Conservation (phyloP, 2,113 vertebrate genomes). For the Phaethornis superciliosus region DNA sequence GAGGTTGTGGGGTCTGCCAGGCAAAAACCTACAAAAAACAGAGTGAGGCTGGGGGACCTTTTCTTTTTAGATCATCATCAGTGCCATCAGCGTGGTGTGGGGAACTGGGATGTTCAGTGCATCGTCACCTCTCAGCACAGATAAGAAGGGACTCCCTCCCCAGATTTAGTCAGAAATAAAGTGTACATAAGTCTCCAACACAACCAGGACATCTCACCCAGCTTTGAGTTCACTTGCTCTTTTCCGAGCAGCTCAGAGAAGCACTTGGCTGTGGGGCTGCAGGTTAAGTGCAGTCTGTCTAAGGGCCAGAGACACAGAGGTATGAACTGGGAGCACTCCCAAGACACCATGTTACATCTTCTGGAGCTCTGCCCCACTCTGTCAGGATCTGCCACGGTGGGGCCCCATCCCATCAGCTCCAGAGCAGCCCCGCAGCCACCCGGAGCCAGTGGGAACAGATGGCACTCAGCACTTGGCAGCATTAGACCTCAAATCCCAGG, state of each 20-base stretch:
- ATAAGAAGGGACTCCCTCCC: rapidly evolving
- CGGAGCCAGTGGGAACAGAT: constrained; percentile 54
- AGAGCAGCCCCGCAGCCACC: background rate
- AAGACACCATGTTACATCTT: constrained; percentile 10
- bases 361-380: constrained; percentile 37
- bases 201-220: background rate
- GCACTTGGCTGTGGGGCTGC: background rate
- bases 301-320: background rate
- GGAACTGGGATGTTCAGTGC: background rate
- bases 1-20: background rate
- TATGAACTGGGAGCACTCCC: constrained; percentile 53
- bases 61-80: background rate
- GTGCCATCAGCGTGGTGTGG: rapidly evolving
- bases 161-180: background rate
- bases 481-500: constrained; percentile 25
- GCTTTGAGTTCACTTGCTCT: background rate
- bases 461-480: constrained; percentile 66
- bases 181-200: rapidly evolving
- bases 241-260: background rate
- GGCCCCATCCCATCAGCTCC: constrained; percentile 22
- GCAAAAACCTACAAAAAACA: background rate
- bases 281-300: constrained; percentile 60
- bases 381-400: background rate
- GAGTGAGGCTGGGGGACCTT: rapidly evolving
- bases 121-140: background rate